Base-by-base conservation (phyloP, 1,140 invertebrate genomes). In the Apis laboriosa region DNA sequence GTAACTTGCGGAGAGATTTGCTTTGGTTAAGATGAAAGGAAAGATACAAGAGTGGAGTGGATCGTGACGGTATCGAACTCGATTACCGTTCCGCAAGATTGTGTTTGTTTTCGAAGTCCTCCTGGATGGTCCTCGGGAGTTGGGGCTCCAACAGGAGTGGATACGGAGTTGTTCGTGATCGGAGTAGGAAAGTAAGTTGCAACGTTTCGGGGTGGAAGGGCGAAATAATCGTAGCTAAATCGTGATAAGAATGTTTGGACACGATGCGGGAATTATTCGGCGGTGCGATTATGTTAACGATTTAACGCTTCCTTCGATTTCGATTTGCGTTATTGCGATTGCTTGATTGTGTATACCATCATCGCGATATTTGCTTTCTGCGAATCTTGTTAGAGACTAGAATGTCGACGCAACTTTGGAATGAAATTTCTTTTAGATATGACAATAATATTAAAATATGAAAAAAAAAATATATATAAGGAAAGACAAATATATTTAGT, bases 221-320 rank as follows among this genome's bases (percentile, higher is more conserved):
- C 43, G 21, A 58, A 60, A 21, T 61, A 21, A 49, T 74, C 28
- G 12, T 56, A 72, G 21, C 21, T 72, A 49, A 73, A 80, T 80
- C 78, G 78, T 73, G 78, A 80, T 64, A 73, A 80, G 19, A 43
- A 72, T 61, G 28, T 24, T 73, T 80, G 49, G 78, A 53, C 78
- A 73, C 68, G 68, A 73, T 73, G 15, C n/a, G n/a, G 17, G 60
- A 24, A 61, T 61, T 76, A 76, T 53, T 73, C 71, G 24, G 13
- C 43, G 60, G 49, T 68, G 13, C 43, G 60, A 68, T 68, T 49
- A 68, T 12, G 9, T 9, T 1, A 13, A 68, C 5, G 4, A 43
- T 43, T 43, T 7, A 43, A 43, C 5, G 5, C 5, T 7, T 43
- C 4, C 34, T 43, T 43, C 34, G 34, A 43, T 43, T 34, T 28